A percentile compares a stretch with the other conserved stretches of the same genome.
phyloP scores from a whole-genome alignment of 2,113 vertebrate species.

The Melanostigma gelatinosum region DNA sequence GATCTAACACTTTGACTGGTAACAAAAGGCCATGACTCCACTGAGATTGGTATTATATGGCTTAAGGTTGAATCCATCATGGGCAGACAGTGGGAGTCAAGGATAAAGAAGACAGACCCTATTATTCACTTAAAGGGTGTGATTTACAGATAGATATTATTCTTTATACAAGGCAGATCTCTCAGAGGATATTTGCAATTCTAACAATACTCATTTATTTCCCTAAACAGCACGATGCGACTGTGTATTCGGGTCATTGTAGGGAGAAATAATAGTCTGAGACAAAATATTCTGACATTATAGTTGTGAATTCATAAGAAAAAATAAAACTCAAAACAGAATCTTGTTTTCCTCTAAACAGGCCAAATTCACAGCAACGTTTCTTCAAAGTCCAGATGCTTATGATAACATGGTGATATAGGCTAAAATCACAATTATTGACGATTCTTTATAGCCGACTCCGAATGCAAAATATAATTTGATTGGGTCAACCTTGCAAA shows the following conservation, averaged over 20 bases:
- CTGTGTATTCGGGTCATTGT: neutral
- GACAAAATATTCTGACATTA: neutral
- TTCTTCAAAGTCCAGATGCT: neutral
- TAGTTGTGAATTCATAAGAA: neutral
- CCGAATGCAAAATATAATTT: no score
- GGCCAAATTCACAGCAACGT: neutral
- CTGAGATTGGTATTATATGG: constrained; percentile 39
- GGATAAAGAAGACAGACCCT: constrained; percentile 23
- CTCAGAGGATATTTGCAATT: neutral
- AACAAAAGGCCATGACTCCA: constrained; percentile 57
- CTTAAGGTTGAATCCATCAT: constrained; percentile 51
- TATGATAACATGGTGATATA: neutral
- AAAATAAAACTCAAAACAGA: neutral
- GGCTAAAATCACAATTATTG: no score
- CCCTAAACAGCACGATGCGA: neutral
- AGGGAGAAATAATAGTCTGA: neutral
- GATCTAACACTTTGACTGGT: constrained; percentile 53
- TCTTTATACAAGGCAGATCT: neutral
- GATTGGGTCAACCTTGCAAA: no score
- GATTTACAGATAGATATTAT: constrained; percentile 18
- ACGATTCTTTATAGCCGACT: neutral
- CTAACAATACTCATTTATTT: neutral
- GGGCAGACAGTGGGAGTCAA: constrained; percentile 17
- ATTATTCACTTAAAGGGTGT: constrained; percentile 36
- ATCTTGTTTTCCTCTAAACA: neutral